Evolutionary conservation across 1,140 invertebrate genomes (phyloP).

Genomic region (Orchestia grillus): DNA sequence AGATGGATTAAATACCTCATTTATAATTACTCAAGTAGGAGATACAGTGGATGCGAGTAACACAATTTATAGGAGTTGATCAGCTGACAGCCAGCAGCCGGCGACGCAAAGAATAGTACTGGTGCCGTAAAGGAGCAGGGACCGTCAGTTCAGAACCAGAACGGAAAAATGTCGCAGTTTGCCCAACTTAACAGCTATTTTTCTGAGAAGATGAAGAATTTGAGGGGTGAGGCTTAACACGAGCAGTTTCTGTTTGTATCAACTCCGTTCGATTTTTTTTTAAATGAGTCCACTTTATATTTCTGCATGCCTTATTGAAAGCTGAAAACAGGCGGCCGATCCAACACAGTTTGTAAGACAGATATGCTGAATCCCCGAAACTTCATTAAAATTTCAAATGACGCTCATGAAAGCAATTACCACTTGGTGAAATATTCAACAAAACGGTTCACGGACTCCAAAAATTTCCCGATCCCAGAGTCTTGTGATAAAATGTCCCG

Average conservation of each 20-base stretch:
- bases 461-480: not conserved
- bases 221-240: not conserved
- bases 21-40: not conserved
- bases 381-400: not conserved
- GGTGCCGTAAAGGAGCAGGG: not conserved
- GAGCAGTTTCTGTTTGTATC: not conserved
- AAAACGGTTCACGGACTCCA: not conserved
- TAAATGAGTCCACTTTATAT: not conserved
- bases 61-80: not conserved
- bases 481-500: not conserved
- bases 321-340: not conserved
- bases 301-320: not conserved
- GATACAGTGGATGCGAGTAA: not conserved
- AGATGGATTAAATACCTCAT: not conserved
- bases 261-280: not conserved
- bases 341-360: not conserved
- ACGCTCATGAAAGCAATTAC: not conserved
- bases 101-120: not conserved
- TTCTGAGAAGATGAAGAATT: not conserved
- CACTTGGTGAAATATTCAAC: not conserved
- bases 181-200: not conserved
- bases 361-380: not conserved
- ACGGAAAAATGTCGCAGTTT: not conserved
- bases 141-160: not conserved
- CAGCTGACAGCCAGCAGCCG: not conserved